Base-by-base conservation (phyloP, 2,888 invertebrate genomes). In the Podotricha telesiphe region DNA sequence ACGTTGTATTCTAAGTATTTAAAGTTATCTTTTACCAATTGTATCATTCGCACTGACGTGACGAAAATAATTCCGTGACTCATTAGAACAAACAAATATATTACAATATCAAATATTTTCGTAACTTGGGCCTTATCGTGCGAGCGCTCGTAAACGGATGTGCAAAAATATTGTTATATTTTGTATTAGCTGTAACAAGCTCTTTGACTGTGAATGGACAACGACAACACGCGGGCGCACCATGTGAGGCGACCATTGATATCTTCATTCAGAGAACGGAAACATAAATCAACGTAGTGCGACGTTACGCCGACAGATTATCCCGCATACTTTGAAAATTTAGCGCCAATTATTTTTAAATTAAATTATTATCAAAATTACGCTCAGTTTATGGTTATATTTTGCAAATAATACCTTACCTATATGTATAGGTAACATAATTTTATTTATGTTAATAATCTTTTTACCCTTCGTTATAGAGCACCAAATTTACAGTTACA, bases 261-360 rank as follows among this genome's bases (percentile, higher is more conserved):
- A 85, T 85, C 83, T 88, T 85, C 87, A 89, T 91, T 90, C 89
- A 89, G 76, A 76, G 76, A 83, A 83, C 87, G 91, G 91, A 91
- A 85, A 85, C 86, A 88, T 91, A 89, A 91, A 91, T 89, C 88
- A 88, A 81, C 83, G 83, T 80, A 78, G 80, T 81, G 82, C 82
- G 82, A 48, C 84, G 80, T 75, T 79, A 76, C 78, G 75, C 64
- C 78, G 75, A 75, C 75, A 78, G 80, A 80, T 77, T 78, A 77
- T 77, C 77, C 77, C 75, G 76, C 79, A 76, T 78, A 65, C 65
- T 68, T 63, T 34, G 42, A 65, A 66, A 63, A 19, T 62, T 62
- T 51, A 68, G 65, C 56, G 59, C 53, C 61, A 56, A 63, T 42
- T 17, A 62, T 20, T 65, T 59, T 61, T 48, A 40, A 55, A 42